These are phyloP conservation scores for Callyntrura sp. DNA, from an alignment of 2,888 invertebrate species.

Conservation along the genomic window DNA sequence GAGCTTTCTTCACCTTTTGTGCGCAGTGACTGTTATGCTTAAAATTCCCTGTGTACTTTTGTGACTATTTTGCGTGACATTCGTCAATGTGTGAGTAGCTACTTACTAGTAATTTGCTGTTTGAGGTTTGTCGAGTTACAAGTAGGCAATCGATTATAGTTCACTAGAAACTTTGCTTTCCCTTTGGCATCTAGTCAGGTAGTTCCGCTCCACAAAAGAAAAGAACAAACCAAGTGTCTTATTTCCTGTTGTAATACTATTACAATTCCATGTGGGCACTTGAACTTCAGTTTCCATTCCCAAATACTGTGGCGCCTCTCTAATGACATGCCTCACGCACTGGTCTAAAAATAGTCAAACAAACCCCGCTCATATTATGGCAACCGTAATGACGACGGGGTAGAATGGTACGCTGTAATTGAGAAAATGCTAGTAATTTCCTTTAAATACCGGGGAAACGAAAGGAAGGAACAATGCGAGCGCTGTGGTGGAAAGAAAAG, in stretches of 20 bases:
- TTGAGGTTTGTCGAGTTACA: background rate
- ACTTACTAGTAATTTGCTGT: background rate
- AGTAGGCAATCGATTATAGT: background rate
- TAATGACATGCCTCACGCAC: conserved; percentile 55
- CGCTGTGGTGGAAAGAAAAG: background rate
- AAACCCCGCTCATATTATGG: background rate
- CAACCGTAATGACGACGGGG: background rate
- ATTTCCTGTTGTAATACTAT: background rate
- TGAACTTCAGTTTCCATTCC: conserved; percentile 39
- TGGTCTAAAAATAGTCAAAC: background rate
- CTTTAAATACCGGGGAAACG: background rate
- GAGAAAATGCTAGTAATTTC: conserved; percentile 48
- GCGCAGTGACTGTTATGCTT: too few species aligned
- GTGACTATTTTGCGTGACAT: conserved; percentile 24
- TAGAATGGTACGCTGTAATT: background rate
- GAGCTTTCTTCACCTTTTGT: too few species aligned
- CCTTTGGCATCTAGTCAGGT: background rate
- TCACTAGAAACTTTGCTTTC: background rate
- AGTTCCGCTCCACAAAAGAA: background rate
- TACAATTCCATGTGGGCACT: background rate
- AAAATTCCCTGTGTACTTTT: background rate
- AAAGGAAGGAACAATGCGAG: background rate
- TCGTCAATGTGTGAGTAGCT: background rate
- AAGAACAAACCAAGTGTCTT: background rate
- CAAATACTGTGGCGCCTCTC: background rate